These are phyloP conservation scores for Sipha flava DNA, from an alignment of 1,140 invertebrate genomes.

Conservation along the genomic window DNA sequence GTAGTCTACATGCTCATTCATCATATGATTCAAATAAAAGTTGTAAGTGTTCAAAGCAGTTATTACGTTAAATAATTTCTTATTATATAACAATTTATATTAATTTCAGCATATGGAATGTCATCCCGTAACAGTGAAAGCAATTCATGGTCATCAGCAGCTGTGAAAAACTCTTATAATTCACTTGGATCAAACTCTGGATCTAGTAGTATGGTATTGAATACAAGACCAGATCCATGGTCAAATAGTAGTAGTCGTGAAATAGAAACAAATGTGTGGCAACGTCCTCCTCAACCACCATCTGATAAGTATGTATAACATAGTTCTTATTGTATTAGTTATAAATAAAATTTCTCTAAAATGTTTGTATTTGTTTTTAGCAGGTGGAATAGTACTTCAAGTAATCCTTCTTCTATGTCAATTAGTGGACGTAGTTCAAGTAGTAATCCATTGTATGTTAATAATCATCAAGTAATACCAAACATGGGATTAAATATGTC, in stretches of 20 bases:
- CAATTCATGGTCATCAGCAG: not conserved
- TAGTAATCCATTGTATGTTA: not conserved
- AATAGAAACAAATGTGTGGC: not conserved
- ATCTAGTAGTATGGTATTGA: not conserved
- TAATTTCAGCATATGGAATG: constrained; percentile 14
- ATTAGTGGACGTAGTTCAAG: constrained; percentile 9
- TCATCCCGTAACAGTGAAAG: constrained; percentile 3
- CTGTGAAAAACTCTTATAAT: not conserved
- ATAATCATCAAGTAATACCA: not conserved
- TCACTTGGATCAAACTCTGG: not conserved
- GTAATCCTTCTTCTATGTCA: constrained; percentile 3
- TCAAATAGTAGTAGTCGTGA: not conserved
- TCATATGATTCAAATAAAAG: constrained; percentile 16
- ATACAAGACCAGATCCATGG: constrained; percentile 8
- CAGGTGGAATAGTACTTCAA: constrained; percentile 3
- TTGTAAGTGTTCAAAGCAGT: not conserved
- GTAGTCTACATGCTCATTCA: not conserved
- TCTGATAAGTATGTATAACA: constrained; percentile 1
- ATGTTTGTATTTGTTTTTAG: not conserved
- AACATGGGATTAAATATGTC: not conserved
- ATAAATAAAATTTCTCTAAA: not conserved
- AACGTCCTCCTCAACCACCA: constrained; percentile 10
- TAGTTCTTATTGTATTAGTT: not conserved
- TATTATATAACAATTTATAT: not conserved
- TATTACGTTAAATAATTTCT: not conserved